These are phyloP conservation scores for Larimichthys polyactis DNA, from an alignment of 2,113 vertebrate genomes.

Conservation along the genomic window DNA sequence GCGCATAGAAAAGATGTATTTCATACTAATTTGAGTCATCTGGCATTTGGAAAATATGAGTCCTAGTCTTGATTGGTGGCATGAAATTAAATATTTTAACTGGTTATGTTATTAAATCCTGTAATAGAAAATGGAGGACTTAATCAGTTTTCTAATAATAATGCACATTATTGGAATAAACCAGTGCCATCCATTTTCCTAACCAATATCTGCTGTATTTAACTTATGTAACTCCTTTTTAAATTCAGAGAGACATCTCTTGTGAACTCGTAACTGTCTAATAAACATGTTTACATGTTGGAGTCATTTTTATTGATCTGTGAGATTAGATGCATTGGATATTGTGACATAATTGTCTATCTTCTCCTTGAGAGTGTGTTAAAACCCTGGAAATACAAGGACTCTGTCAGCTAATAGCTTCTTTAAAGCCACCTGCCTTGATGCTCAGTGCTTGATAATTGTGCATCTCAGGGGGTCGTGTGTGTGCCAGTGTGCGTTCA, in stretches of 20 bases:
- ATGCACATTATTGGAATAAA: conserved; percentile 23
- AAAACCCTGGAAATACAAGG: conserved; percentile 42
- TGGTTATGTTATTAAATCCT: conserved; percentile 19
- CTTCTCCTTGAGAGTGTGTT: conserved; percentile 40
- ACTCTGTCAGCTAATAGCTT: conserved; percentile 57
- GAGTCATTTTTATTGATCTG: conserved; percentile 6
- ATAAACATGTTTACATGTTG: conserved; percentile 7
- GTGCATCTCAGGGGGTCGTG: conserved; percentile 22
- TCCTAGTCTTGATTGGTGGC: conserved; percentile 35
- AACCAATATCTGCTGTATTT: background rate
- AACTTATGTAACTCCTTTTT: background rate
- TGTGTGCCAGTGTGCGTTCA: conserved; percentile 12
- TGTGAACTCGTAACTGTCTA: background rate
- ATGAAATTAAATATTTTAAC: conserved; percentile 41
- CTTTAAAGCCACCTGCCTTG: conserved; percentile 16
- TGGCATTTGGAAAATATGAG: conserved; percentile 54
- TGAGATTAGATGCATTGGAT: conserved; percentile 32
- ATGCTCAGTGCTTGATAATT: conserved; percentile 51
- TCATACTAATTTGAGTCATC: conserved; percentile 45
- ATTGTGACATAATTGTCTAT: conserved; percentile 8
- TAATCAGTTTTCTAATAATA: conserved; percentile 40
- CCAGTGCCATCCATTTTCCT: background rate
- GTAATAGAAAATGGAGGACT: conserved; percentile 14
- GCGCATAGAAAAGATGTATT: conserved; percentile 9
- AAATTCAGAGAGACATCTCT: background rate